Percentiles rank a stretch among this genome's conserved stretches.
Conservation (phyloP, 2,888 invertebrate genomes). For the Patella ulyssiponensis region DNA sequence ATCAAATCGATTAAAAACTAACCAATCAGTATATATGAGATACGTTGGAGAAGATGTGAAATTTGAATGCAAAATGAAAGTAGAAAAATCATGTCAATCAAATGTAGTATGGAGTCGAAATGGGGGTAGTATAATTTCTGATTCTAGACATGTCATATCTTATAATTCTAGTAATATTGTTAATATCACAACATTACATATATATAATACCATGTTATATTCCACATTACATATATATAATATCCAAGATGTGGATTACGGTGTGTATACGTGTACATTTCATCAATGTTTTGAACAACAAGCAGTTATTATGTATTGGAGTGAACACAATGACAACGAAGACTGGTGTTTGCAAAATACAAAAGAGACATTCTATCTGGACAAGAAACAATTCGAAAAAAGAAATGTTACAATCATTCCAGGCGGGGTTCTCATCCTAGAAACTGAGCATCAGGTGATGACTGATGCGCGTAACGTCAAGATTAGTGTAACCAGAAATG, state of each 20-base stretch:
- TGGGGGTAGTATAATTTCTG: not conserved
- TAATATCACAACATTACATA: constrained; percentile 1
- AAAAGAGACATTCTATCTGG: not conserved
- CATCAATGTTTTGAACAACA: not conserved
- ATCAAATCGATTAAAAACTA: no score
- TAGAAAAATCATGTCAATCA: not conserved
- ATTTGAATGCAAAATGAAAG: not conserved
- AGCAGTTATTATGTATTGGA: not conserved
- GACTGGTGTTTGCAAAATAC: not conserved
- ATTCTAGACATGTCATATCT: not conserved
- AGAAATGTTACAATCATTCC: not conserved
- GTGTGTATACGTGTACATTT: not conserved
- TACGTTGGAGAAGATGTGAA: not conserved
- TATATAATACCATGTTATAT: not conserved
- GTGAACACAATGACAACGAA: not conserved
- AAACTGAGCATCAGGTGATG: not conserved
- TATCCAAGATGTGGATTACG: not conserved
- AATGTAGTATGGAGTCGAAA: not conserved
- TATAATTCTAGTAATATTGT: not conserved
- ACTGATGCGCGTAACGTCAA: not conserved
- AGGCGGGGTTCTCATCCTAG: not conserved
- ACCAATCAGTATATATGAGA: not conserved
- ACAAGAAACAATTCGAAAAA: not conserved
- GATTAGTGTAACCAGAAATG: not conserved
- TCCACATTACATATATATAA: not conserved